Evolutionary conservation across 2,113 vertebrate genomes (phyloP), one percentile per base, ranked within the genome.

Genomic region (Hippocampus mohnikei): DNA sequence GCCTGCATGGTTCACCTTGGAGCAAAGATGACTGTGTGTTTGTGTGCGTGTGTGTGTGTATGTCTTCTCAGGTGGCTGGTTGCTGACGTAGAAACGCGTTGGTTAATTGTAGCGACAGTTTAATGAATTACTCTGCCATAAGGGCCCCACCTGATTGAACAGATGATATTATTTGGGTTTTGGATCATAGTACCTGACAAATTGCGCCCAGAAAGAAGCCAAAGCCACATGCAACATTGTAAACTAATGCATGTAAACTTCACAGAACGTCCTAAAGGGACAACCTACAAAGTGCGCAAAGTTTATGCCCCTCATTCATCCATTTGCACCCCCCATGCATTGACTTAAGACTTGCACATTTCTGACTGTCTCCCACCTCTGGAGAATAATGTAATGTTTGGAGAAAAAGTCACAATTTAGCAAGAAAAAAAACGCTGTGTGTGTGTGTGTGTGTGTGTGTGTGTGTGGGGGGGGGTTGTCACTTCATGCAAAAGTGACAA

Each of bases 1-100:
- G 78, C 70, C 63, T 63, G 62, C 79, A 84, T 84, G 82, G 78
- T 78, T 75, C 82, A 87, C 87, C 82, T 87, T 87, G 84, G 80
- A 79, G 77, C 73, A 70, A 74, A 69, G 75, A 74, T 52, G 78
- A 62, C 29, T 60, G 12, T 8, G 27, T 8, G 56, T 7, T 72
- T 56, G 29, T 0, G 27, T 13, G 23, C 5, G 23, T 58, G 23
- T 23, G 4, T 8, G 56, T 18, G 56, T 27, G 71, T 69, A 63
- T 52, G 65, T 12, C 78, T 70, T 59, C 71, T 61, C 73, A 70
- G 74, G 77, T 71, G 50, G 71, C 18, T 1, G 52, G 52, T n/a
- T 53, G 52, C 58, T 56, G 65, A 50, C n/a, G 53, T 42, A 11
- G 25, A 78, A 73, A 67, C 25, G 65, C 65, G 33, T 23, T 21